Base-by-base conservation (phyloP, 2,888 invertebrate genomes). In the Conistra vaccinii region DNA sequence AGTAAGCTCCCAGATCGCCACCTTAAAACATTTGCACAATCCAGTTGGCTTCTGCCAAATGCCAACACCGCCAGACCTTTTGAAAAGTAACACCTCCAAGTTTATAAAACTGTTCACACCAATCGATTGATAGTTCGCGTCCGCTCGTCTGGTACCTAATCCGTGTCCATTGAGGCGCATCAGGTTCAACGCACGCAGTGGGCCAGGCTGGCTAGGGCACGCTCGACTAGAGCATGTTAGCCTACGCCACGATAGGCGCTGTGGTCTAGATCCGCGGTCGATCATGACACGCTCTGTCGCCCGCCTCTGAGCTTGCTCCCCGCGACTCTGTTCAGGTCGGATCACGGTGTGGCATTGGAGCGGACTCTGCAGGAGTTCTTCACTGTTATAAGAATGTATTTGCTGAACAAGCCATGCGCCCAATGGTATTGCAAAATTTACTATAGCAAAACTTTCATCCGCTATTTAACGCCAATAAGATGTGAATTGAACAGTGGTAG, bases 251-350 rank as follows among this genome's bases (percentile, higher is more conserved):
- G 84, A 81, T 85, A 80, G 83, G 79, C 61, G 66, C 84, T 90
- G 91, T 85, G 92, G 88, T 91, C 91, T 90, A 89, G 90, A 90
- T 88, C 84, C 51, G 62, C 62, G 42, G 84, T 85, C 88, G 90
- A 89, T 90, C 90, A 91, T 93, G 92, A 93, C 92, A 92, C 92
- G 93, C 89, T 93, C 92, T 92, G 86, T 89, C 93, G 92, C 93
- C 90, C 90, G 90, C 89, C 84, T 88, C 82, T 87, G 85, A 87
- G 87, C 88, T 88, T 87, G 87, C 87, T 79, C 68, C 75, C 81
- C 85, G 78, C 88, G 81, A 84, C 87, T 84, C 39, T n/a, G 10
- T 76, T 78, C 61, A 51, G 81, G 63, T 53, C 17, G 1, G 72
- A 61, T 29, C 71, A 74, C 58, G 45, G 58, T 69, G 48, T 26